Evolutionary conservation across 2,888 invertebrate species (phyloP).

Genomic region (Phorcus lineatus): DNA sequence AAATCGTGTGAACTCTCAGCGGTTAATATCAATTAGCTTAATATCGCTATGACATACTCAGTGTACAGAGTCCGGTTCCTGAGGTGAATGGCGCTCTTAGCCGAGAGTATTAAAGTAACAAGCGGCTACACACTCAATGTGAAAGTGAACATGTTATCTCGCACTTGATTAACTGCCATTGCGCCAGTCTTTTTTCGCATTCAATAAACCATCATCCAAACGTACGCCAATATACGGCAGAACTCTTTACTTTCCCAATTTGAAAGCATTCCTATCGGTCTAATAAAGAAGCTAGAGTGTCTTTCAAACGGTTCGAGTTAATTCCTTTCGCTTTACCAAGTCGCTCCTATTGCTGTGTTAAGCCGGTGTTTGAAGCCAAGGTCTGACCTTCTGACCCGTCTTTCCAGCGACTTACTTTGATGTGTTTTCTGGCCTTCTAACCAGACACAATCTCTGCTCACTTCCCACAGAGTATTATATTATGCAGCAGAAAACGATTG

Average conservation of each 20-base stretch:
- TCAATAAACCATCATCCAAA: constrained; percentile 12
- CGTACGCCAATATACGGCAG: background rate
- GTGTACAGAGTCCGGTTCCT: too few relatives aligned
- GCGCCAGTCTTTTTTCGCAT: background rate
- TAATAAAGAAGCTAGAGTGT: constrained; percentile 15
- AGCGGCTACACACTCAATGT: background rate
- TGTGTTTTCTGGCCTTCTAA: background rate
- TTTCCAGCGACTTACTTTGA: background rate
- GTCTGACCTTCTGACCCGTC: constrained; percentile 1
- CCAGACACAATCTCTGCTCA: background rate
- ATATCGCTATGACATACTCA: too few relatives aligned
- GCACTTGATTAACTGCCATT: constrained; percentile 19
- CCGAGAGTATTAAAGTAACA: too few relatives aligned
- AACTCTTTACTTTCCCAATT: constrained; percentile 20
- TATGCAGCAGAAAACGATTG: background rate
- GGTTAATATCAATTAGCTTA: too few relatives aligned
- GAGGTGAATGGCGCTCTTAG: too few relatives aligned
- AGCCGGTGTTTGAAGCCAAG: background rate
- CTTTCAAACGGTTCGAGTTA: constrained; percentile 23
- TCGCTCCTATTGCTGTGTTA: constrained; percentile 8
- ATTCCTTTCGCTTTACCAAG: constrained; percentile 23
- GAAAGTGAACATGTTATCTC: constrained; percentile 4
- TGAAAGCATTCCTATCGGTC: constrained; percentile 19
- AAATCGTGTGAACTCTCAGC: too few relatives aligned
- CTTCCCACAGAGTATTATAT: background rate